Evolutionary conservation across 2,888 invertebrate genomes (phyloP).

Genomic region (Amphipyra tragopoginis): DNA sequence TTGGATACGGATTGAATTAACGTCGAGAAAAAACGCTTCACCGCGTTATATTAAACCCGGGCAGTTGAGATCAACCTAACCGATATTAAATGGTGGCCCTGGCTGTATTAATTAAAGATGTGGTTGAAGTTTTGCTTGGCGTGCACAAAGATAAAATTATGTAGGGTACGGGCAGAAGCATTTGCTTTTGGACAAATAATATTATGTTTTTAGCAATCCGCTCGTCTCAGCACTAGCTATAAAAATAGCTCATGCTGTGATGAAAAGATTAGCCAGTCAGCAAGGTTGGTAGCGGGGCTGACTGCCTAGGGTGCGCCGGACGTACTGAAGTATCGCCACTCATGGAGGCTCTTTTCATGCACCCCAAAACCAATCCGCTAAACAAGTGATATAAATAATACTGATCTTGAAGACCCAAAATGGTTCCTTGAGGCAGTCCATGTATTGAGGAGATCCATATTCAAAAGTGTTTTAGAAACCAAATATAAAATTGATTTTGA

Average conservation of each 20-base stretch:
- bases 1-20: conserved; percentile 65
- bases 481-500: no score
- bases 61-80: conserved; percentile 50
- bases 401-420: not conserved
- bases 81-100: conserved; percentile 48
- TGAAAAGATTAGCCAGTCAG: no score
- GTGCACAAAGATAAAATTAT: conserved; percentile 24
- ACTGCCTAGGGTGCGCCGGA: no score
- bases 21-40: conserved; percentile 57
- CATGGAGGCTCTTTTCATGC: no score
- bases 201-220: not conserved
- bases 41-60: conserved; percentile 52
- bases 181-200: not conserved
- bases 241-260: no score
- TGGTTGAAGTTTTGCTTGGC: conserved; percentile 40
- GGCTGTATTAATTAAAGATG: conserved; percentile 54
- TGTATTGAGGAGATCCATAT: not conserved
- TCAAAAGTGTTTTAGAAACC: not conserved
- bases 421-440: not conserved
- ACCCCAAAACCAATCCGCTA: no score
- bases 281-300: no score
- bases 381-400: no score
- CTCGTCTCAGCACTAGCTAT: no score
- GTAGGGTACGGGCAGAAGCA: not conserved
- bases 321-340: no score